A percentile compares a stretch with the other conserved stretches of the same genome.
Evolutionary conservation across 2,888 invertebrate genomes (phyloP).

Genomic region (Brachypterus glaber): DNA sequence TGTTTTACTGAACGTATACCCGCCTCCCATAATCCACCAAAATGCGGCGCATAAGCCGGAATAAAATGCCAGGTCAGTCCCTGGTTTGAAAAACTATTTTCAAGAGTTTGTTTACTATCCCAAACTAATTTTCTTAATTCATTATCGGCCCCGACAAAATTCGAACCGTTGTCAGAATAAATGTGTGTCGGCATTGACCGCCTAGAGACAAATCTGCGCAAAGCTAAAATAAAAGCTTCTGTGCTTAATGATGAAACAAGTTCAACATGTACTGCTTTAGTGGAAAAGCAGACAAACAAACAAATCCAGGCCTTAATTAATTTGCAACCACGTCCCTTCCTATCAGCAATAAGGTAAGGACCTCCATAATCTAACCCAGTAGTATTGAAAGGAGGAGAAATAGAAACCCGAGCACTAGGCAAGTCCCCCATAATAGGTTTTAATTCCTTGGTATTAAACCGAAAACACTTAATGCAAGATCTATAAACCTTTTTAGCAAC

Average conservation of each 20-base stretch:
- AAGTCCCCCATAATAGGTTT: slow-evolving; percentile 20
- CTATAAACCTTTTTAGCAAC: slow-evolving; percentile 14
- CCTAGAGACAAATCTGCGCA: slow-evolving; percentile 15
- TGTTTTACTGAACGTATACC: no score
- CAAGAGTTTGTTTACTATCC: no score
- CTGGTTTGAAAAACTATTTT: no score
- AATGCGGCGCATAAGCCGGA: no score
- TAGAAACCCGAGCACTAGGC: slow-evolving; percentile 10
- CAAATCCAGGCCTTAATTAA: slow-evolving; percentile 16
- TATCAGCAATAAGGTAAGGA: slow-evolving; percentile 16
- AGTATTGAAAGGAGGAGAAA: slow-evolving; percentile 14
- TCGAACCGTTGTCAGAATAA: slow-evolving; percentile 16
- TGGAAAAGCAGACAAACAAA: slow-evolving; percentile 21
- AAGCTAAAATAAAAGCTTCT: slow-evolving; percentile 18
- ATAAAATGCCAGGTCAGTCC: no score
- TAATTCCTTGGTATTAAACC: slow-evolving; percentile 11
- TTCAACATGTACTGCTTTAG: slow-evolving; percentile 21
- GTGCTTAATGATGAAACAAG: slow-evolving; percentile 18
- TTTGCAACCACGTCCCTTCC: slow-evolving; percentile 12
- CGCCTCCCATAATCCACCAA: no score
- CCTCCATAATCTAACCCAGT: slow-evolving; percentile 21
- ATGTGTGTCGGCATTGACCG: slow-evolving; percentile 13
- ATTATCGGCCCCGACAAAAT: slow-evolving; percentile 16
- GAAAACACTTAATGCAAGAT: slow-evolving; percentile 19
- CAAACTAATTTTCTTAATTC: no score